A percentile compares a stretch with the other conserved stretches of the same genome.
These are phyloP conservation scores for Tribolium castaneum DNA, from an alignment of 1,140 invertebrate species.

Conservation along the genomic window DNA sequence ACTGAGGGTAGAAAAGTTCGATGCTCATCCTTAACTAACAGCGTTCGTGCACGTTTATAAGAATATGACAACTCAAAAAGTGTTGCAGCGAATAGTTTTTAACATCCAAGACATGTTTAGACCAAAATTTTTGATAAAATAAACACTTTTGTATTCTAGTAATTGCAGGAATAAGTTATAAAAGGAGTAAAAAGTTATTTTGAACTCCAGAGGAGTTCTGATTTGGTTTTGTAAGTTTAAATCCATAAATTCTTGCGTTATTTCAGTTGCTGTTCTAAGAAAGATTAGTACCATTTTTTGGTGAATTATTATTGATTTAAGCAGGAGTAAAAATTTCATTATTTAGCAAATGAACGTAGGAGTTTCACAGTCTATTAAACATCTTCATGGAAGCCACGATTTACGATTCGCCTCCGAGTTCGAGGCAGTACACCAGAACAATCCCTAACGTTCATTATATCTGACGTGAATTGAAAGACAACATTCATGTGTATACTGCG, in stretches of 20 bases:
- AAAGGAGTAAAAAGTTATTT: too few species aligned
- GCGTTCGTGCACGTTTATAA: neutral
- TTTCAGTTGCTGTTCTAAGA: too few species aligned
- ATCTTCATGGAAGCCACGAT: constrained; percentile 24
- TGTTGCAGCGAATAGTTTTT: too few species aligned
- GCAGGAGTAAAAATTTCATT: neutral
- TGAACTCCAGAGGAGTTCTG: too few species aligned
- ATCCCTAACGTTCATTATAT: constrained; percentile 10
- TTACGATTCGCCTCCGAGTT: constrained; percentile 20
- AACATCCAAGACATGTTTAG: too few species aligned
- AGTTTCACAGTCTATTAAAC: constrained; percentile 32
- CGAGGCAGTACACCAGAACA: constrained; percentile 17
- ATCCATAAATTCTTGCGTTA: neutral
- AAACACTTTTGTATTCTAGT: too few species aligned
- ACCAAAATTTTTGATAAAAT: too few species aligned
- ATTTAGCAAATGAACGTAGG: constrained; percentile 6
- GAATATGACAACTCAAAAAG: neutral
- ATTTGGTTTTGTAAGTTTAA: too few species aligned
- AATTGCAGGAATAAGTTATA: too few species aligned
- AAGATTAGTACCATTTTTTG: neutral
- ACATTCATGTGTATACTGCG: neutral
- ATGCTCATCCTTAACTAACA: neutral
- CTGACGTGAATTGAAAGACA: constrained; percentile 29
- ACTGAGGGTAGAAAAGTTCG: neutral
- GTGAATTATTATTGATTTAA: constrained; percentile 1